These are phyloP conservation scores for Hydroisotoma schaefferi DNA, from an alignment of 2,888 invertebrate species.

Conservation along the genomic window DNA sequence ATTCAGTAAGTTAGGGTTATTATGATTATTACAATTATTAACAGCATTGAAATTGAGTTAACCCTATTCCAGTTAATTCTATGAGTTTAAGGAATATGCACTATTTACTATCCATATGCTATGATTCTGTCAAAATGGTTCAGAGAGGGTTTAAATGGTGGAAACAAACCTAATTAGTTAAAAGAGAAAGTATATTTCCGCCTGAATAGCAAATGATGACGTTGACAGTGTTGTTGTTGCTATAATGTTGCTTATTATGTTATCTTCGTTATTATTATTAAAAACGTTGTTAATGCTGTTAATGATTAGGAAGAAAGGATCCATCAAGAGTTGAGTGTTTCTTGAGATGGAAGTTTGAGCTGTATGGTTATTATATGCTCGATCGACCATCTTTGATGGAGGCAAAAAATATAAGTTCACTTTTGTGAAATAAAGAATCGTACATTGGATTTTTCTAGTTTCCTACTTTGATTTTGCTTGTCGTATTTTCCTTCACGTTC, in stretches of 20 bases:
- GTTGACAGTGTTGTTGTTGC: conserved; percentile 1
- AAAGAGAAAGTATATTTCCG: background rate
- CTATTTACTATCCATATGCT: background rate
- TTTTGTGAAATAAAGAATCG: background rate
- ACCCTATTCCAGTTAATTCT: no score
- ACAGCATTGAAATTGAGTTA: no score
- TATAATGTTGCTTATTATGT: no score
- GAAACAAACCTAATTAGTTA: background rate
- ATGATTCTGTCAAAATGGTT: background rate
- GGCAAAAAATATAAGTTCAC: background rate
- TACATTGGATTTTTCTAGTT: background rate
- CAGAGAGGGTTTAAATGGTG: background rate
- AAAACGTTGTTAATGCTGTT: background rate
- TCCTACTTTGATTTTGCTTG: background rate
- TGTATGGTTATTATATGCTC: no score
- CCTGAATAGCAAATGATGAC: background rate
- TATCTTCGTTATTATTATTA: background rate
- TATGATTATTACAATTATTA: conserved; percentile 1
- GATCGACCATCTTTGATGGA: no score
- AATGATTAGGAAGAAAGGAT: background rate
- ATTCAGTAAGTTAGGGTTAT: background rate
- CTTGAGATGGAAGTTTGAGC: background rate
- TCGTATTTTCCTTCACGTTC: background rate
- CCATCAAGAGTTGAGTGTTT: conserved; percentile 3
- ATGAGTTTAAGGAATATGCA: background rate